Conservation (phyloP, 2,797 vertebrate species). For the Zalophus californianus region DNA sequence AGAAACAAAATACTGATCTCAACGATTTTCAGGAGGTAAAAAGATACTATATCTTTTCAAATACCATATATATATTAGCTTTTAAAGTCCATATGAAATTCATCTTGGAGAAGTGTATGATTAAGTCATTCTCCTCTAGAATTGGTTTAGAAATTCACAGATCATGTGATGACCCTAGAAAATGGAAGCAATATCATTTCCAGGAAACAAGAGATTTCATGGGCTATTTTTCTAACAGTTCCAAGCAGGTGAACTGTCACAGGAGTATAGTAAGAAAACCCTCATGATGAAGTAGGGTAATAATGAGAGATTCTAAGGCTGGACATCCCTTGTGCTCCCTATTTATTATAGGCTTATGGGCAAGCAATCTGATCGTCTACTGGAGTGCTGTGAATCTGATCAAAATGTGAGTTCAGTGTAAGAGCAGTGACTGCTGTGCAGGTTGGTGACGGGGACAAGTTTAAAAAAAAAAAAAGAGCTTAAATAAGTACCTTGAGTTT, state of each 20-base stretch:
- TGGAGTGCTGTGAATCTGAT: background rate
- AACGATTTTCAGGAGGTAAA: slow-evolving; percentile 21
- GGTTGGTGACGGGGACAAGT: background rate
- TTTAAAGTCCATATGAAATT: slow-evolving; percentile 8
- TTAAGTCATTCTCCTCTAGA: slow-evolving; percentile 26
- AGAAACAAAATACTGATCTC: slow-evolving; percentile 46
- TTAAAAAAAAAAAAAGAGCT: background rate
- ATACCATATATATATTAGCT: background rate
- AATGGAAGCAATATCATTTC: slow-evolving; percentile 29
- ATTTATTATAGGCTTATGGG: background rate
- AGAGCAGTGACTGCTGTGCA: background rate
- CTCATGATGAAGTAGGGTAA: background rate
- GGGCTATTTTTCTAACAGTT: slow-evolving; percentile 8
- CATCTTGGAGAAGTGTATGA: background rate
- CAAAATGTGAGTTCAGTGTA: background rate
- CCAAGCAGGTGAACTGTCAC: background rate
- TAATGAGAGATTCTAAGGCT: background rate
- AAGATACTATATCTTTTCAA: slow-evolving; percentile 35
- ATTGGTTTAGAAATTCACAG: slow-evolving; percentile 13
- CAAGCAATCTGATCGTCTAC: background rate
- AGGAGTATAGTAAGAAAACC: slow-evolving; percentile 7
- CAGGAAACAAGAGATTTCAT: slow-evolving; percentile 25
- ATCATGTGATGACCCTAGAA: slow-evolving; percentile 1
- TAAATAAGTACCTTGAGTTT: slow-evolving; percentile 22
- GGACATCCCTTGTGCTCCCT: background rate